These are phyloP conservation scores for Colaptes auratus DNA, from an alignment of 2,113 vertebrate species.

Conservation along the genomic window DNA sequence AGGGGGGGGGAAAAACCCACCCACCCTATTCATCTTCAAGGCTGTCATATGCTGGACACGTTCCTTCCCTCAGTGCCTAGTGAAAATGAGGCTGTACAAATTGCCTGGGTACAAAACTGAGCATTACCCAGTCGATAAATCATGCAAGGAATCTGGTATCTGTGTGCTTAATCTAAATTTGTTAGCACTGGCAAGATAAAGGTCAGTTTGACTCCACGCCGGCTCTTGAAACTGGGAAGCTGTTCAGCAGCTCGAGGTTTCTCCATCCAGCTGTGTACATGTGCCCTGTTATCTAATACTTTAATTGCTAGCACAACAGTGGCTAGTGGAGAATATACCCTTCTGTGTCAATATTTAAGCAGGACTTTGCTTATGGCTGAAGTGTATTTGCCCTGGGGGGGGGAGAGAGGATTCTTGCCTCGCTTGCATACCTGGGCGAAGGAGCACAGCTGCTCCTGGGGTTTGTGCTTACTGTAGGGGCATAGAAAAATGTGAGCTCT, in stretches of 20 bases:
- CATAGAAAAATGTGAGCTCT: background rate
- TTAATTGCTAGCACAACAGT: conserved; percentile 71
- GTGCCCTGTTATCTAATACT: conserved; percentile 62
- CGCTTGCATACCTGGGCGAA: background rate
- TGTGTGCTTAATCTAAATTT: conserved; percentile 71
- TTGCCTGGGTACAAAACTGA: conserved; percentile 28
- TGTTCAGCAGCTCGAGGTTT: conserved; percentile 68
- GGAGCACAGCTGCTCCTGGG: background rate
- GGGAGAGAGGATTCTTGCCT: conserved; percentile 9
- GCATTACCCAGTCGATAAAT: conserved; percentile 64
- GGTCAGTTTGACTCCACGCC: conserved; percentile 50
- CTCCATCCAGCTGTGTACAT: conserved; percentile 65
- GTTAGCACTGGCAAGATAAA: conserved; percentile 69
- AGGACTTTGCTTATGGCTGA: conserved; percentile 51
- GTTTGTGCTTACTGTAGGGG: background rate
- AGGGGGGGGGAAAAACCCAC: background rate
- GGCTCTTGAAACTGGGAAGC: conserved; percentile 41
- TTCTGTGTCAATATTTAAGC: conserved; percentile 66
- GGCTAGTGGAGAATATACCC: conserved; percentile 36
- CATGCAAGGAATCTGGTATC: conserved; percentile 61
- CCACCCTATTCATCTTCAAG: background rate
- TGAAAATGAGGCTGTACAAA: conserved; percentile 55
- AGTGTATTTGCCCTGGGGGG: conserved; percentile 46
- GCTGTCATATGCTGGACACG: background rate
- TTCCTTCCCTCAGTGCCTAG: background rate